Evolutionary conservation across 2,888 invertebrate species (phyloP).

Genomic region (Drosophila neoperkinsi): DNA sequence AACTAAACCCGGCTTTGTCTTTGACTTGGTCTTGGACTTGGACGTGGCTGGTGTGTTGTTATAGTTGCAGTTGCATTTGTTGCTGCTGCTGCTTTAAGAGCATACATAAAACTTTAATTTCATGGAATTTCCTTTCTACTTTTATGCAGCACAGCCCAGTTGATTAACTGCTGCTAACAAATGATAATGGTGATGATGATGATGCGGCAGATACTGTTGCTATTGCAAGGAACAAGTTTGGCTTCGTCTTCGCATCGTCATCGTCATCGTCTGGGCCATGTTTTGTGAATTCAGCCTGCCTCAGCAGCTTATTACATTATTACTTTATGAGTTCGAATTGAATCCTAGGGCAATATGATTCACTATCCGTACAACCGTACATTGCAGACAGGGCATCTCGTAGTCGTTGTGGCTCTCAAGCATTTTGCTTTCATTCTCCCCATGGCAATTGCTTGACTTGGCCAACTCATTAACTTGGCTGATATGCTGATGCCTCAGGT

Average conservation of each 20-base stretch:
- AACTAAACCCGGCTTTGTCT: conserved; percentile 30
- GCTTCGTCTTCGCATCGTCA: background rate
- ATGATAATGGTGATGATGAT: conserved; percentile 12
- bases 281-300: conserved; percentile 20
- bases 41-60: conserved; percentile 8
- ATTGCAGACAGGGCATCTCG: conserved; percentile 8
- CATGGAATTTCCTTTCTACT: conserved; percentile 79
- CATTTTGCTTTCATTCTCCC: background rate
- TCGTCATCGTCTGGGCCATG: conserved; percentile 14
- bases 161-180: conserved; percentile 50
- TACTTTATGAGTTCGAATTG: background rate
- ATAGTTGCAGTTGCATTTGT: background rate
- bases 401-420: conserved; percentile 3
- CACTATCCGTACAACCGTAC: background rate
- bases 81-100: conserved; percentile 27
- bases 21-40: conserved; percentile 27
- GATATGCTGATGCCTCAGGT: conserved; percentile 32
- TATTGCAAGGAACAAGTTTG: conserved; percentile 32
- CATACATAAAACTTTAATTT: conserved; percentile 67
- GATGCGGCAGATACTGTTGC: conserved; percentile 1
- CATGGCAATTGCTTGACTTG: background rate
- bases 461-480: conserved; percentile 53
- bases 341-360: background rate
- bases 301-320: conserved; percentile 10
- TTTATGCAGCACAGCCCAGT: conserved; percentile 62